phyloP scores from a whole-genome alignment of 2,113 vertebrate genomes.

The Prinia subflava region DNA sequence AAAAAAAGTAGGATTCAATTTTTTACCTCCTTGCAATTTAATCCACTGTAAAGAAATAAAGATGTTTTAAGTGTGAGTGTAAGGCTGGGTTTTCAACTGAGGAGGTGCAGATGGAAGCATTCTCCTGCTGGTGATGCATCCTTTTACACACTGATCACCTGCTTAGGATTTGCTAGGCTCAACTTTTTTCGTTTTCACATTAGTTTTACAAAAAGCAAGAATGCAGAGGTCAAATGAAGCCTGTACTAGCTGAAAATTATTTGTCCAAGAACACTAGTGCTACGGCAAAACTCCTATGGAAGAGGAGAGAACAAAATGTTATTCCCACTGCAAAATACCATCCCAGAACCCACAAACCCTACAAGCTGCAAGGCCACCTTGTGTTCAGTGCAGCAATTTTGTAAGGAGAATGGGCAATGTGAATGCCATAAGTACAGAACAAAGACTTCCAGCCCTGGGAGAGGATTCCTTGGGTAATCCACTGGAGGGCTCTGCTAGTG shows the following conservation, averaged over 20 bases:
- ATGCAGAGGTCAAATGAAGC: neutral
- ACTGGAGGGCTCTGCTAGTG: fast-evolving
- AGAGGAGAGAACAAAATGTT: neutral
- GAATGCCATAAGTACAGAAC: neutral
- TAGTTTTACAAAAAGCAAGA: constrained; percentile 1
- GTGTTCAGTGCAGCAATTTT: neutral
- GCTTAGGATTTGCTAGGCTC: neutral
- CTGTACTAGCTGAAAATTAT: neutral
- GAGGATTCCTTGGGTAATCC: neutral
- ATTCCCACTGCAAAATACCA: neutral
- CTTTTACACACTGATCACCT: neutral
- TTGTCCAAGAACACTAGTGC: neutral
- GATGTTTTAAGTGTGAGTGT: neutral
- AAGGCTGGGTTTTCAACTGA: neutral
- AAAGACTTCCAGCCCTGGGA: neutral
- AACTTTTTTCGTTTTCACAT: neutral
- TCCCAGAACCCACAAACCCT: neutral
- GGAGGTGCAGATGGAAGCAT: neutral
- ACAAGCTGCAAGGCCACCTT: neutral
- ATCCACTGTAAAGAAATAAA: neutral
- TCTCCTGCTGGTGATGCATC: fast-evolving
- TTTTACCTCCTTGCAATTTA: neutral
- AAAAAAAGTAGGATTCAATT: neutral
- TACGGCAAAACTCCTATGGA: neutral
- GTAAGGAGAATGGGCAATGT: neutral